These are phyloP conservation scores for Papilio protenor DNA, from an alignment of 2,888 invertebrate genomes.

Conservation along the genomic window DNA sequence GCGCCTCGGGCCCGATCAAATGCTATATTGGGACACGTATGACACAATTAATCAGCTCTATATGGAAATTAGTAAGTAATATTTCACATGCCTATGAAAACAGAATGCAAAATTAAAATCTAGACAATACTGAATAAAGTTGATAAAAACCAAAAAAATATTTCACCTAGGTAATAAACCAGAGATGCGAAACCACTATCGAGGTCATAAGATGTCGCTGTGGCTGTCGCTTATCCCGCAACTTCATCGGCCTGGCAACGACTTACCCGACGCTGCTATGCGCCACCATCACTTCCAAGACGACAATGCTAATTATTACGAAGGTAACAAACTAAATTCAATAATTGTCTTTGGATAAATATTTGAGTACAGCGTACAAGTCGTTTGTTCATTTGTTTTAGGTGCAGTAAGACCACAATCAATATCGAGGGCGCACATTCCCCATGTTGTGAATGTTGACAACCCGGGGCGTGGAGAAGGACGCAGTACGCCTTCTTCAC, in stretches of 20 bases:
- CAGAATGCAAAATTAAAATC: not conserved
- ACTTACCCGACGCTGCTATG: slow-evolving; percentile 91
- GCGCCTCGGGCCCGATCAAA: slow-evolving; percentile 74
- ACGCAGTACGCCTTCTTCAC: slow-evolving; percentile 74
- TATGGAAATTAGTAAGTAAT: slow-evolving; percentile 88
- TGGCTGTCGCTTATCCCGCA: slow-evolving; percentile 97
- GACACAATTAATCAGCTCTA: slow-evolving; percentile 96
- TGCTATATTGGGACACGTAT: slow-evolving; percentile 95
- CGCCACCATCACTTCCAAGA: slow-evolving; percentile 94
- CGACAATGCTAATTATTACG: slow-evolving; percentile 90
- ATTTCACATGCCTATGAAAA: not conserved
- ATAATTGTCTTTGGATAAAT: not conserved
- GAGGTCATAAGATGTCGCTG: slow-evolving; percentile 96
- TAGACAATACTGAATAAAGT: not conserved
- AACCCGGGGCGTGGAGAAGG: slow-evolving; percentile 59
- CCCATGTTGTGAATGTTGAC: slow-evolving; percentile 81
- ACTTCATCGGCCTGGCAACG: slow-evolving; percentile 91
- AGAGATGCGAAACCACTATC: slow-evolving; percentile 94
- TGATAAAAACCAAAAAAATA: not conserved
- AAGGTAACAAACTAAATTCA: slow-evolving; percentile 81
- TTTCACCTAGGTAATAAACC: slow-evolving; percentile 85
- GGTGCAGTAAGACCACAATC: slow-evolving; percentile 91
- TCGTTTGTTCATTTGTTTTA: slow-evolving; percentile 54
- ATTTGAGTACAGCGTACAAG: not conserved
- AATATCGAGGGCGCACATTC: slow-evolving; percentile 86